These are phyloP conservation scores for Ceratothoa steindachneri DNA, from an alignment of 2,888 invertebrate species.

Conservation along the genomic window DNA sequence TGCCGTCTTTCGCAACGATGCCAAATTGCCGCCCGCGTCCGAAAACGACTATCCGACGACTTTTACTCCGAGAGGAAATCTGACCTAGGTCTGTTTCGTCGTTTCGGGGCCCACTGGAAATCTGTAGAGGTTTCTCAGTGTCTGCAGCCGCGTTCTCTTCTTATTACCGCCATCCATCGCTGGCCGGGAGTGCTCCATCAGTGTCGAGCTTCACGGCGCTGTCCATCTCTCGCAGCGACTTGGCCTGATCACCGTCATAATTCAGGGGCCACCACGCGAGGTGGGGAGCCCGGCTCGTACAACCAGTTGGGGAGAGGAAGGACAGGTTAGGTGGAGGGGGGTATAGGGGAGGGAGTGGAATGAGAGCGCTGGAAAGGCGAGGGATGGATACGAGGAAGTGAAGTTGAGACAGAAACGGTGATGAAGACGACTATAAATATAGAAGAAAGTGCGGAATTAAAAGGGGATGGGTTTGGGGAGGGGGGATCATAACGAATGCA, in stretches of 20 bases:
- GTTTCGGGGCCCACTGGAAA: background rate
- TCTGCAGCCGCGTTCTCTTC: constrained; percentile 38
- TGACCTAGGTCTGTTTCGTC: no score
- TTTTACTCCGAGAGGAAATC: no score
- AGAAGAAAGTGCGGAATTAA: no score
- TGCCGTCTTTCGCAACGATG: no score
- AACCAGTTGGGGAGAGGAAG: background rate
- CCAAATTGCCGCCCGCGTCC: no score
- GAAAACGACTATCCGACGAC: no score
- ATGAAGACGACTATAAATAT: background rate
- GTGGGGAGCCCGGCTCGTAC: background rate
- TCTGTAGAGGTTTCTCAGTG: constrained; percentile 12
- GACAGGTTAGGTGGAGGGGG: background rate
- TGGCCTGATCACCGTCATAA: constrained; percentile 41
- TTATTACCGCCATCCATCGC: constrained; percentile 43
- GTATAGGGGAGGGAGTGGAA: background rate
- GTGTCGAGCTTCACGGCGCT: constrained; percentile 39
- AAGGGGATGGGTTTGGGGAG: background rate
- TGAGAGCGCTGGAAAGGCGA: background rate
- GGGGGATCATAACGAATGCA: background rate
- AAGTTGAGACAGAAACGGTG: background rate
- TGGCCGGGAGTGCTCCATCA: constrained; percentile 38
- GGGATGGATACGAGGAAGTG: background rate
- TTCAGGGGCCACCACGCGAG: constrained; percentile 25
- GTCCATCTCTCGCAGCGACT: constrained; percentile 45